These are phyloP conservation scores for Drosophila nr. fundita DNA, from an alignment of 2,888 invertebrate species.

Conservation along the genomic window DNA sequence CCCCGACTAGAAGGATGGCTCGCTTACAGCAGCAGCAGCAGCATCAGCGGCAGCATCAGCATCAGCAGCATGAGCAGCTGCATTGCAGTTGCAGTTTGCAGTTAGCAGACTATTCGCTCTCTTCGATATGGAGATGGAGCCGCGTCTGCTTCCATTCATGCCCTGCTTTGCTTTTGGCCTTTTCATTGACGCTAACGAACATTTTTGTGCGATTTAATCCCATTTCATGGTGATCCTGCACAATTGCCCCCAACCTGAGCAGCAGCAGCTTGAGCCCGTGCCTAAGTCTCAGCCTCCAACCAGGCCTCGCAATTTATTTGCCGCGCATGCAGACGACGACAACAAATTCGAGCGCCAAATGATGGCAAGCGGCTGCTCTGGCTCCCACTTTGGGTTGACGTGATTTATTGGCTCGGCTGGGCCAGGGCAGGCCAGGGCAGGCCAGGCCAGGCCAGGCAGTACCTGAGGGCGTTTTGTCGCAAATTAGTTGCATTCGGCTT, in stretches of 20 bases:
- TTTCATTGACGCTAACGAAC: conserved; percentile 82
- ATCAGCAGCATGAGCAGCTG: conserved; percentile 21
- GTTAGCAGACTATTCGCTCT: neutral
- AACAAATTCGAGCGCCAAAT: conserved; percentile 81
- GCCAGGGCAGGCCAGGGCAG: neutral
- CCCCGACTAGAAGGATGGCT: conserved; percentile 50
- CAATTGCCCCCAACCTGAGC: conserved; percentile 52
- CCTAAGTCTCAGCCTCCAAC: conserved; percentile 35
- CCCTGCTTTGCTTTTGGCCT: conserved; percentile 69
- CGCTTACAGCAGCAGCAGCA: conserved; percentile 39
- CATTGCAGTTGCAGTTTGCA: conserved; percentile 31
- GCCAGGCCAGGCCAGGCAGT: conserved; percentile 50
- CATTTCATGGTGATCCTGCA: conserved; percentile 84
- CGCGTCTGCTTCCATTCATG: conserved; percentile 66
- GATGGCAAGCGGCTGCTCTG: conserved; percentile 71
- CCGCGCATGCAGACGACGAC: conserved; percentile 73
- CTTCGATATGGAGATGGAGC: conserved; percentile 62
- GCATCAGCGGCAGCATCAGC: neutral
- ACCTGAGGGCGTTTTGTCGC: conserved; percentile 82
- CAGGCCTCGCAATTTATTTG: conserved; percentile 74
- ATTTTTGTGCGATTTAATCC: conserved; percentile 84
- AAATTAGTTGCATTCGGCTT: conserved; percentile 81
- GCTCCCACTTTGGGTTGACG: conserved; percentile 77
- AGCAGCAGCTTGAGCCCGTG: conserved; percentile 34
- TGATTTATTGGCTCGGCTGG: conserved; percentile 74